Evolutionary conservation across 2,113 vertebrate genomes (phyloP), one percentile per base, ranked within the genome.

Genomic region (Hylia prasina): DNA sequence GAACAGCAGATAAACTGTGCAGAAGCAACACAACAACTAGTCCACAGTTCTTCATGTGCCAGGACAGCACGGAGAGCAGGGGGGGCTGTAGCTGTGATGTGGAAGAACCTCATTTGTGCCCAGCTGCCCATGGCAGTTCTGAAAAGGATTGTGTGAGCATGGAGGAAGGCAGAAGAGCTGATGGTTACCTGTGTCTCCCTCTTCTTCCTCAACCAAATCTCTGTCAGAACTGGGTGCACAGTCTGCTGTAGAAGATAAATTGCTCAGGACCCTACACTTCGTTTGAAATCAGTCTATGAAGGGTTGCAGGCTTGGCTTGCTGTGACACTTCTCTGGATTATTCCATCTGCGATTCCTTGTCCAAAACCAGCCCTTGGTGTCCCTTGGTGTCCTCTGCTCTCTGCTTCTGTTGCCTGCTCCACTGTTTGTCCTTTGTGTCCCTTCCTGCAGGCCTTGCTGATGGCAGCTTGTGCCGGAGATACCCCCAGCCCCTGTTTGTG

Each of bases 31-130:
- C 13, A 35, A 81, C 69, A 63, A 50, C 47, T 24, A 56, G 30
- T 44, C 51, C 39, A 14, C 0, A 0, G 19, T 75, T 72, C 39
- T 42, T 57, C 42, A 4, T n/a, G 8, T 0, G 0, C 45, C 2
- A 6, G n/a, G 23, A 42, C 63, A 51, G 58, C 58, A 69, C 0
- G 0, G 60, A 44, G 78, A 42, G 60, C n/a, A 50, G 51, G 9
- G 30, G 37, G 61, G 60, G 65, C 69, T 89, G n/a, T 42, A 63
- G 56, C 85, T 63, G 25, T 58, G 44, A 22, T 60, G 48, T 28
- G 35, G 70, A 44, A 47, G 33, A 84, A 61, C 60, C 0, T 0
- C 23, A 35, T 71, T 44, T 6, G 0, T 66, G 56, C 57, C 57
- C 39, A 54, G 9, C n/a, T 85, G 78, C 24, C 50, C 4, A 4